Conservation (phyloP, 2,797 vertebrate species). For the Pelobates cultripes region DNA sequence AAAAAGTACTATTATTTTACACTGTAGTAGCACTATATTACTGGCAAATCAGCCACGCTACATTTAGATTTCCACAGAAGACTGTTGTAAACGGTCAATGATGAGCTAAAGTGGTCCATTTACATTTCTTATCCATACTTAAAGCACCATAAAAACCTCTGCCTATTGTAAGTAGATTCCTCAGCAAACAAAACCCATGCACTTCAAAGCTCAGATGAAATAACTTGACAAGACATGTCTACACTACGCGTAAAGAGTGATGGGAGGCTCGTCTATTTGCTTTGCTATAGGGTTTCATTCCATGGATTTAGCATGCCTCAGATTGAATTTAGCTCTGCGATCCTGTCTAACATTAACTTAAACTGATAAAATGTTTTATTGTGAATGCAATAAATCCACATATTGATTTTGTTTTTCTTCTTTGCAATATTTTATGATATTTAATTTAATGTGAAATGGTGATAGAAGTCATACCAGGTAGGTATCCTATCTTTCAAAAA, state of each 20-base stretch:
- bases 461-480: no score
- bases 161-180: constrained; percentile 29
- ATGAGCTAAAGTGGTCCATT: constrained; percentile 23
- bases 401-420: no score
- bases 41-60: no score
- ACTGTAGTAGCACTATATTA: no score
- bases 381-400: no score
- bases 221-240: constrained; percentile 44
- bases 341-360: constrained; percentile 15
- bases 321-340: constrained; percentile 23
- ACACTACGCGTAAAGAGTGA: background rate
- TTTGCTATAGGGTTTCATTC: constrained; percentile 6
- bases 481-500: no score
- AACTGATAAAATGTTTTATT: no score
- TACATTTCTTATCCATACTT: constrained; percentile 18
- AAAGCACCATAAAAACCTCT: constrained; percentile 29
- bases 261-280: constrained; percentile 18
- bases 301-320: constrained; percentile 15
- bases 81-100: constrained; percentile 8
- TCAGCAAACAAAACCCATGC: constrained; percentile 30
- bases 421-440: no score
- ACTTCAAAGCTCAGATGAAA: constrained; percentile 48
- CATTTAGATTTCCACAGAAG: background rate
- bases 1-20: no score
- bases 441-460: no score